Conservation (phyloP, 1,140 invertebrate species). For the Zeugodacus cucurbitae region DNA sequence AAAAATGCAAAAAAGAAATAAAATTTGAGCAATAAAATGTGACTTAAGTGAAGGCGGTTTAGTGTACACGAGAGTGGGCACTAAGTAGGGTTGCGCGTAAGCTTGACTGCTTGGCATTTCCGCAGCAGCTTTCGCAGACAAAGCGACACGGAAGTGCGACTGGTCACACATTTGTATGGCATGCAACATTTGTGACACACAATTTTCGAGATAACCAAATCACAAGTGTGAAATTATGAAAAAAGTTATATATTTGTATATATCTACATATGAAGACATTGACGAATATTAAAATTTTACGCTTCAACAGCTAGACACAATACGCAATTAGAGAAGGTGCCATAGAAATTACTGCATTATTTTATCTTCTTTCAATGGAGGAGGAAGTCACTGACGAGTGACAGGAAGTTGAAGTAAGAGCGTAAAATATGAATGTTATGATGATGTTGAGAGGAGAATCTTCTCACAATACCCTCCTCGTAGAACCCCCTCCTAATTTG, state of each 20-base stretch:
- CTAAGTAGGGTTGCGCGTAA: neutral
- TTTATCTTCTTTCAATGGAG: neutral
- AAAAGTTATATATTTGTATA: neutral
- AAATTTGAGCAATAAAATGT: neutral
- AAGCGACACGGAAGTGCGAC: neutral
- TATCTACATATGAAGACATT: neutral
- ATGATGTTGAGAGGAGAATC: too few species aligned
- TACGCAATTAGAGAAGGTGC: neutral
- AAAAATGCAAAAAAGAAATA: neutral
- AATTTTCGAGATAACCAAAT: neutral
- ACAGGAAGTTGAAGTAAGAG: neutral
- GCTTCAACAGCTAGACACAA: constrained; percentile 7
- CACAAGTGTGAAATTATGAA: neutral
- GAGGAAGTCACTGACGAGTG: neutral
- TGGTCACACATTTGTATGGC: neutral
- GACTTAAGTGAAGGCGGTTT: neutral
- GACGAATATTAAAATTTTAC: constrained; percentile 11
- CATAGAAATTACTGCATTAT: neutral
- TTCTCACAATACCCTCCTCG: too few species aligned
- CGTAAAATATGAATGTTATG: neutral
- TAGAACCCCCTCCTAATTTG: too few species aligned
- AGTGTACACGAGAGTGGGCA: neutral
- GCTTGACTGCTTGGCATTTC: neutral
- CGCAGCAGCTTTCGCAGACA: neutral
- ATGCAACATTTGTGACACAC: neutral